Evolutionary conservation across 2,888 invertebrate genomes (phyloP).

Genomic region (Eurytoma adleriae): DNA sequence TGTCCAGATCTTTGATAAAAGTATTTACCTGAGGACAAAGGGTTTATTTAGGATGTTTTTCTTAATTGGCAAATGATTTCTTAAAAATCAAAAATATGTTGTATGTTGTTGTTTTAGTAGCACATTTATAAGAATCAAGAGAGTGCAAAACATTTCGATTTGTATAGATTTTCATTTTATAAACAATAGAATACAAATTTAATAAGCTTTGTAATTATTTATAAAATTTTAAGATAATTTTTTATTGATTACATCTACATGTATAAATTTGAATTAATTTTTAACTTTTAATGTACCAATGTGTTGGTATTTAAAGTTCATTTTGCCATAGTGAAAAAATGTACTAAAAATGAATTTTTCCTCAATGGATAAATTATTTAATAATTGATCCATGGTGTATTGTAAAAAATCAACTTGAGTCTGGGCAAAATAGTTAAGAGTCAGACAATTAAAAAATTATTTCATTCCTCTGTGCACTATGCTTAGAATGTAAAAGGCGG

Average conservation of each 20-base stretch:
- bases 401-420: slow-evolving; percentile 30
- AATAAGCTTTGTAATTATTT: slow-evolving; percentile 6
- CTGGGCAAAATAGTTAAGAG: slow-evolving; percentile 26
- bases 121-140: neutral
- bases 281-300: neutral
- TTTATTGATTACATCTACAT: neutral
- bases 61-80: slow-evolving; percentile 47
- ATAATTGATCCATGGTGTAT: slow-evolving; percentile 43
- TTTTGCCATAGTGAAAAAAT: slow-evolving; percentile 38
- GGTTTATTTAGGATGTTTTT: slow-evolving; percentile 44
- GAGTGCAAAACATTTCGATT: slow-evolving; percentile 4
- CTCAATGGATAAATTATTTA: slow-evolving; percentile 46
- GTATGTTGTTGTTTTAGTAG: slow-evolving; percentile 29
- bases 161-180: slow-evolving; percentile 10
- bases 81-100: slow-evolving; percentile 24
- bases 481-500: slow-evolving; percentile 52
- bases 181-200: slow-evolving; percentile 19
- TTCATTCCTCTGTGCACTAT: slow-evolving; percentile 52
- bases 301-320: slow-evolving; percentile 7
- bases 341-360: slow-evolving; percentile 30
- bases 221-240: neutral
- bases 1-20: slow-evolving; percentile 55
- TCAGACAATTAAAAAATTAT: slow-evolving; percentile 43
- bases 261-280: slow-evolving; percentile 4
- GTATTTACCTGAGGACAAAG: slow-evolving; percentile 46